Percentiles rank a stretch among this genome's conserved stretches.
Evolutionary conservation across 2,113 vertebrate species (phyloP).

Genomic region (Axis porcinus): DNA sequence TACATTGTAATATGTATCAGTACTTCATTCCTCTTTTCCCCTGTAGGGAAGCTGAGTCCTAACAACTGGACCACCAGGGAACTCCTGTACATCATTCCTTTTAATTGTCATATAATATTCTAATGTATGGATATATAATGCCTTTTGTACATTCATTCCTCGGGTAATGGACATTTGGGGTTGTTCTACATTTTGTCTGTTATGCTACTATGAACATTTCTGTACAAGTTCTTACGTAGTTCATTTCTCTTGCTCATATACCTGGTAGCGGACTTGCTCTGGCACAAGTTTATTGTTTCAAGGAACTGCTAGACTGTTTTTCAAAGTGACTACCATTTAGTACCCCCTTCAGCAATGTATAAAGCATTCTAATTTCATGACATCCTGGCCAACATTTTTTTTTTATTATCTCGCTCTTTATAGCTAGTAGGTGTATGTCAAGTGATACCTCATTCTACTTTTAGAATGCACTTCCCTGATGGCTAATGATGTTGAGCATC

Average conservation of each 20-base stretch:
- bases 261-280: not conserved
- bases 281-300: not conserved
- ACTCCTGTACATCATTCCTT: not conserved
- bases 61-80: not conserved
- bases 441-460: not conserved
- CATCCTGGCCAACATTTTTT: not conserved
- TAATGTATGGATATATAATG: not conserved
- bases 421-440: not conserved
- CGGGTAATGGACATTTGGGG: not conserved
- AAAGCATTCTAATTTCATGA: not conserved
- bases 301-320: not conserved
- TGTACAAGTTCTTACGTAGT: not conserved
- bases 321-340: not conserved
- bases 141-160: not conserved
- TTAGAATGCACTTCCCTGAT: not conserved
- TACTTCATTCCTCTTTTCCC: not conserved
- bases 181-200: not conserved
- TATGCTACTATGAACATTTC: not conserved
- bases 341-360: not conserved
- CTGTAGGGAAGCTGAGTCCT: not conserved
- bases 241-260: not conserved
- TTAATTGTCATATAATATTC: not conserved
- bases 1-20: not conserved
- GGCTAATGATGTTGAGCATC: not conserved
- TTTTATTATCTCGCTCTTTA: not conserved